Percentiles rank a stretch among this genome's conserved stretches.
Conservation (phyloP, 2,797 vertebrate genomes). For the Poeciliopsis gracilis region DNA sequence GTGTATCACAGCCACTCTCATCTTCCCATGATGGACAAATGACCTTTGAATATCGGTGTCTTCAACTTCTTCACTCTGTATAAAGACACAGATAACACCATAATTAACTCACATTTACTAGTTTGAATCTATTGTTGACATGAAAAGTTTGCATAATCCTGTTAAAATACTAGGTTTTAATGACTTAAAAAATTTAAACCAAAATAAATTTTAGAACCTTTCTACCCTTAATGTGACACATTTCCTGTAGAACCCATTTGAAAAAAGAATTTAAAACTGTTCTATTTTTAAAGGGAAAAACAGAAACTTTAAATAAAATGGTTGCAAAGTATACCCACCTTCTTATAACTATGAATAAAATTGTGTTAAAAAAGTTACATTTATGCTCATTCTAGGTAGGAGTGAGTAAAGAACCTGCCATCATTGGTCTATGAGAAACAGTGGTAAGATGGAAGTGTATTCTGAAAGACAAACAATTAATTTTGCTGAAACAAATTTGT, state of each 20-base stretch:
- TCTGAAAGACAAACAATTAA: neutral
- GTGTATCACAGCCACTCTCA: too few relatives aligned
- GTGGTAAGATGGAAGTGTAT: neutral
- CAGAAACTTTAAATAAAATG: neutral
- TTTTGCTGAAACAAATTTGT: neutral
- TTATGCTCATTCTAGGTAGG: neutral
- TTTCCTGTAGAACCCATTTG: neutral
- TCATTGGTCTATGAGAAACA: neutral
- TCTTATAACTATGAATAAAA: neutral
- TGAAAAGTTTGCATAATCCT: neutral
- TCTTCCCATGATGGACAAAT: neutral
- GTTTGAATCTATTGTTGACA: neutral
- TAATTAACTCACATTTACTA: neutral
- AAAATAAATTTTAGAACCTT: neutral
- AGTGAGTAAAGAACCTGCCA: neutral
- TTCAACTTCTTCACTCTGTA: conserved; percentile 18
- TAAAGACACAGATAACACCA: neutral
- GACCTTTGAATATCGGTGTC: neutral
- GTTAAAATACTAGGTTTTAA: neutral
- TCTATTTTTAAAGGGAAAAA: neutral
- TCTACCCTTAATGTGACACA: neutral
- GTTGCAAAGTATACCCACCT: neutral
- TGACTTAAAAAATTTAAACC: neutral
- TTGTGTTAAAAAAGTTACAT: neutral
- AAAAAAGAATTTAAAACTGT: neutral